A percentile compares a stretch with the other conserved stretches of the same genome.
These are phyloP conservation scores for Serinus canaria DNA, from an alignment of 2,113 vertebrate genomes.

Conservation along the genomic window DNA sequence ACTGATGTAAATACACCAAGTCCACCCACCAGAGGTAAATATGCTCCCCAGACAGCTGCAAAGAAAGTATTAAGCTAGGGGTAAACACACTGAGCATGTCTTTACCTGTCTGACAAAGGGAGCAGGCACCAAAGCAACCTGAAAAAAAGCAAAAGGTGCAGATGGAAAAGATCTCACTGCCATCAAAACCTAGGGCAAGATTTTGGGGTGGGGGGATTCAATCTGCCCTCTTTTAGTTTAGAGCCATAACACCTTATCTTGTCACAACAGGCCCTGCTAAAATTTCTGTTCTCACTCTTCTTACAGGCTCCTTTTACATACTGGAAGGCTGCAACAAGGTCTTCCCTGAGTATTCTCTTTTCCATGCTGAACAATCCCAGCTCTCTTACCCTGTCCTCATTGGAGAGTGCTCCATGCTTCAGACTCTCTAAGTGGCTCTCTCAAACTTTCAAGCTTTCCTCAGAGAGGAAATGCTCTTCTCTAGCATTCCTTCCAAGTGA, in stretches of 20 bases:
- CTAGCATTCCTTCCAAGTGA: conserved; percentile 26
- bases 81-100: neutral
- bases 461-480: neutral
- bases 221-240: neutral
- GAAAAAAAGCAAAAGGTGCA: neutral
- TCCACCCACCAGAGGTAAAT: neutral
- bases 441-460: neutral
- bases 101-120: neutral
- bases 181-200: neutral
- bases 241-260: neutral
- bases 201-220: neutral
- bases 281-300: neutral
- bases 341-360: neutral
- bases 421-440: neutral
- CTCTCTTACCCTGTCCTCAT: neutral
- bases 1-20: neutral
- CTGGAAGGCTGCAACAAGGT: neutral
- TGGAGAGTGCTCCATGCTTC: neutral
- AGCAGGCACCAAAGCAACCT: neutral
- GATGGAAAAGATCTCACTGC: neutral
- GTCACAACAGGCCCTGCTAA: neutral
- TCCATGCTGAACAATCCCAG: neutral
- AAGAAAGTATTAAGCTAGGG: neutral
- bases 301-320: neutral
- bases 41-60: neutral